Evolutionary conservation across 1,140 invertebrate genomes (phyloP), one percentile per base, ranked within the genome.

Genomic region (Drosophila albomicans): DNA sequence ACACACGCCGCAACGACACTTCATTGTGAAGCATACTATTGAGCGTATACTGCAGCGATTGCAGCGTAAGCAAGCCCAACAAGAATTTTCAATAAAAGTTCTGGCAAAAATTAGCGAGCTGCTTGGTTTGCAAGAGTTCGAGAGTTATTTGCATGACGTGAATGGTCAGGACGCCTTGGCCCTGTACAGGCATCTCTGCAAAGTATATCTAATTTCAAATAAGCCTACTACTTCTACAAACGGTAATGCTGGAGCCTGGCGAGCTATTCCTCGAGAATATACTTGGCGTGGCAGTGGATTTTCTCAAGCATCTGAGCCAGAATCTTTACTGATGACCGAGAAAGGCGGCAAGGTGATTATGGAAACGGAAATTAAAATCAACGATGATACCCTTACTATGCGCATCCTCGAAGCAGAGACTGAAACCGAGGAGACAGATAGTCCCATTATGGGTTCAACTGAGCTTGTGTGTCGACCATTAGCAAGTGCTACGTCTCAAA

Each of bases 281-380:
- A 75, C 54, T 10, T 92, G 91, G 91, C 76, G 76, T 49, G 71
- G 38, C 63, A 70, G 41, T 51, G 41, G 20, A 15, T 30, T 11
- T 5, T 16, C 43, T 6, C 74, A 63, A 3, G 68, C 59, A 10
- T 16, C 30, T 15, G 46, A 64, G 45, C 15, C 48, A 10, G 8
- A 41, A 10, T 5, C 30, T 13, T 56, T 67, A 51, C 13, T 81
- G 3, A 51, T 67, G 56, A 11, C 85, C 3, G 85, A 88, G 6
- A 89, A 81, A 13, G 91, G 91, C 3, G 91, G 91, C 4, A 95
- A 95, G 92, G 94, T 97, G 0, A 95, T 97, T 43, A 93, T 97
- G 63, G 96, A 97, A 93, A 97, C 96, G 0, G 96, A 96, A 93
- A 96, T 97, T 13, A 95, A 96, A 81, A 95, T 97, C 58, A 94